Evolutionary conservation across 2,113 vertebrate species (phyloP).

Genomic region (Machaerirhynchus nigripectus): DNA sequence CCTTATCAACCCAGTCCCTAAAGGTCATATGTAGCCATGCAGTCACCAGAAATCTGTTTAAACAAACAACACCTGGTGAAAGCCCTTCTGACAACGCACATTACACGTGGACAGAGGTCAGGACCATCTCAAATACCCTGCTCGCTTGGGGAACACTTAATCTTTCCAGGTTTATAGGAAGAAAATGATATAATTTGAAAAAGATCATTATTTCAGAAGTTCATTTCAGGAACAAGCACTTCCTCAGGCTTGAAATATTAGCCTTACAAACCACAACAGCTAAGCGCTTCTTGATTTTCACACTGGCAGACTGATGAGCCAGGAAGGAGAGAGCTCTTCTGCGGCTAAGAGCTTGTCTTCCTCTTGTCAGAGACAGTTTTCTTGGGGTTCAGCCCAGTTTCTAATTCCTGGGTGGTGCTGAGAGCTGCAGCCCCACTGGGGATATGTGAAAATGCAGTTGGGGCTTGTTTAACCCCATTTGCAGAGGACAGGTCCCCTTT

Average conservation of each 20-base stretch:
- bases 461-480: neutral
- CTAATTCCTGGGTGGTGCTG: neutral
- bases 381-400: neutral
- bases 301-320: fast-evolving
- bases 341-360: neutral
- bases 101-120: neutral
- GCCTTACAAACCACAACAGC: neutral
- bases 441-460: neutral
- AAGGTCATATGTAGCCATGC: neutral
- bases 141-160: neutral
- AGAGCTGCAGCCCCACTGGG: neutral
- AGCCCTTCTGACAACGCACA: neutral
- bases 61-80: slow-evolving; percentile 43
- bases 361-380: neutral
- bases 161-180: slow-evolving; percentile 4
- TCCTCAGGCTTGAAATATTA: neutral
- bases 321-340: neutral
- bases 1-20: neutral
- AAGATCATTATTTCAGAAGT: neutral
- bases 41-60: slow-evolving; percentile 14
- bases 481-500: neutral
- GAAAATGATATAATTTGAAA: neutral
- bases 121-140: neutral
- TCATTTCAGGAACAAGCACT: neutral
- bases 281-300: neutral